A percentile compares a stretch with the other conserved stretches of the same genome.
Conservation (phyloP, 2,113 vertebrate species). For the Sander vitreus region DNA sequence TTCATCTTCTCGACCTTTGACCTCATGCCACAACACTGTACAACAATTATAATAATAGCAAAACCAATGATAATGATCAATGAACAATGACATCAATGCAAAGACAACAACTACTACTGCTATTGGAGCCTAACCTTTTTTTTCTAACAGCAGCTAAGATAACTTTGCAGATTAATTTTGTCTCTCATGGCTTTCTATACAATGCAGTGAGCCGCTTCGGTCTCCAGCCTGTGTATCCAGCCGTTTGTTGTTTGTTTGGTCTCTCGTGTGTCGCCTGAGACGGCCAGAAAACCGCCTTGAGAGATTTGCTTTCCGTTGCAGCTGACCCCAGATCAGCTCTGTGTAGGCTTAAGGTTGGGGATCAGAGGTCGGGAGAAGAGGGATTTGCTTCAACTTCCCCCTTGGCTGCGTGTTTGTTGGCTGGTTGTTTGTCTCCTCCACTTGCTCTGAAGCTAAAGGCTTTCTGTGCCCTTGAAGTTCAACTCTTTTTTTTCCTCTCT, state of each 20-base stretch:
- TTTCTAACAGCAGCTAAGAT: neutral
- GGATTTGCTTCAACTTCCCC: constrained; percentile 15
- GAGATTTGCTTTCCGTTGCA: constrained; percentile 1
- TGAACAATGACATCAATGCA: neutral
- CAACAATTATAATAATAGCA: neutral
- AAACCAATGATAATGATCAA: neutral
- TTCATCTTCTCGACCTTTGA: neutral
- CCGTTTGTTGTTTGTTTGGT: neutral
- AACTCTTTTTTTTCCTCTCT: constrained; percentile 4
- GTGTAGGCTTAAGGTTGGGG: neutral
- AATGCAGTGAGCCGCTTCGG: neutral
- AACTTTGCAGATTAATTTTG: neutral
- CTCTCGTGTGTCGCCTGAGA: neutral
- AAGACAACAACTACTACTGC: neutral
- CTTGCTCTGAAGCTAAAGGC: constrained; percentile 19
- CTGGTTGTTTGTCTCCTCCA: constrained; percentile 4
- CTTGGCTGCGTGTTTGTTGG: constrained; percentile 5
- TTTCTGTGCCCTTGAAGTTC: constrained; percentile 30
- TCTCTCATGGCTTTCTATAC: neutral
- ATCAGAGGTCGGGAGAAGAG: constrained; percentile 12
- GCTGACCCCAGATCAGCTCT: neutral
- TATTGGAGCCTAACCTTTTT: neutral
- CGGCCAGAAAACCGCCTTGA: neutral
- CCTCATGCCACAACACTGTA: neutral
- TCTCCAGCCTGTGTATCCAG: neutral